Evolutionary conservation across 2,113 vertebrate genomes (phyloP).

Genomic region (Mesitornis unicolor): DNA sequence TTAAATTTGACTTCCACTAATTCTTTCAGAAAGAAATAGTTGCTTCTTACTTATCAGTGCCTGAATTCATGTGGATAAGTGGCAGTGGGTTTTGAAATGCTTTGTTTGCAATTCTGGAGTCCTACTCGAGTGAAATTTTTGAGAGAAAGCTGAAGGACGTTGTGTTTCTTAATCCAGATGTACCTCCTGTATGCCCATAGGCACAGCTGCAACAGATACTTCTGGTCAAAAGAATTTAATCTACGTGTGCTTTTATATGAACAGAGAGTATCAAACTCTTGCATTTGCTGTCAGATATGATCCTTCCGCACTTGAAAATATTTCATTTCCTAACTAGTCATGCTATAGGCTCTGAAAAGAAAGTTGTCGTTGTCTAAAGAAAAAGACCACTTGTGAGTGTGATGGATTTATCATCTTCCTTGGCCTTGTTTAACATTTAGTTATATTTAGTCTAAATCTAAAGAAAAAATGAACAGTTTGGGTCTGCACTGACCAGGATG

Average conservation of each 20-base stretch:
- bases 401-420: neutral
- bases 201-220: neutral
- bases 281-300: neutral
- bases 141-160: neutral
- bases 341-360: neutral
- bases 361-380: neutral
- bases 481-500: neutral
- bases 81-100: neutral
- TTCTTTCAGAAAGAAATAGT: neutral
- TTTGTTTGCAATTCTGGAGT: neutral
- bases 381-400: neutral
- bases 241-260: neutral
- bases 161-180: neutral
- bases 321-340: neutral
- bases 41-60: neutral
- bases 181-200: neutral
- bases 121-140: neutral
- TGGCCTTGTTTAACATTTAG: neutral
- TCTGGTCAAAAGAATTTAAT: neutral
- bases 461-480: neutral
- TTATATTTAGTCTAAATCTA: neutral
- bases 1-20: neutral
- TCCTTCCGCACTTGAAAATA: neutral
- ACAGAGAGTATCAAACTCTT: neutral
- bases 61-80: neutral